These are phyloP conservation scores for Gadopsis bispinosus DNA, from an alignment of 2,797 vertebrate genomes.

Conservation along the genomic window DNA sequence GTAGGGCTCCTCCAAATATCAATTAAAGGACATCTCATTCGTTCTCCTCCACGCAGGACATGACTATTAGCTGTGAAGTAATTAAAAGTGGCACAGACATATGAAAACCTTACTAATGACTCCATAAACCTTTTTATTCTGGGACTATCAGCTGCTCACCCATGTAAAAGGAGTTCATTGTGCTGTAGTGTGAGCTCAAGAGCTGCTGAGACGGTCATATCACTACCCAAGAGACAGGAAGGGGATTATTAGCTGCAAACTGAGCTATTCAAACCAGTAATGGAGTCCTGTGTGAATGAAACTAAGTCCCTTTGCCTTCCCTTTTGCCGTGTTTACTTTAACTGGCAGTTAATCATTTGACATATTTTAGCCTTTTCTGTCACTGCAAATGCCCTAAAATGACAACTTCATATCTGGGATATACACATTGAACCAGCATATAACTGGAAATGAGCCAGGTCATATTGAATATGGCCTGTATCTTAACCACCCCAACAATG, in stretches of 20 bases:
- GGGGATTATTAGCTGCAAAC: conserved; percentile 56
- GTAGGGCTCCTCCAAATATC: conserved; percentile 41
- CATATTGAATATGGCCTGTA: not conserved
- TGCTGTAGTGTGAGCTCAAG: conserved; percentile 59
- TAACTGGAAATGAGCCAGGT: not conserved
- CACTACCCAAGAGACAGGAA: conserved; percentile 48
- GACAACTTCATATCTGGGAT: not conserved
- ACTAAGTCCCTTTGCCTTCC: conserved; percentile 11
- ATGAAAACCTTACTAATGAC: conserved; percentile 80
- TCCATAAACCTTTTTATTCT: conserved; percentile 79
- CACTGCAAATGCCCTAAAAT: not conserved
- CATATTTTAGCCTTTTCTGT: not conserved
- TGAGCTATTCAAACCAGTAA: conserved; percentile 39
- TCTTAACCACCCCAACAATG: not conserved
- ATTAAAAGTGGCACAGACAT: conserved; percentile 80
- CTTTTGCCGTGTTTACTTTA: conserved; percentile 27
- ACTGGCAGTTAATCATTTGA: not conserved
- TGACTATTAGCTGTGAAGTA: conserved; percentile 66
- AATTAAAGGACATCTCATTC: conserved; percentile 57
- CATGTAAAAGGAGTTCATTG: conserved; percentile 74
- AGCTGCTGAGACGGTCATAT: conserved; percentile 54
- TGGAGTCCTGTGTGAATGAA: conserved; percentile 19
- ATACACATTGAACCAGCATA: not conserved
- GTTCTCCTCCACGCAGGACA: conserved; percentile 50
- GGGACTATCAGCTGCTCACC: conserved; percentile 72